Base-by-base conservation (phyloP, 37 sponge, comb jelly and placozoan genomes). In the Eunapius fragilis region DNA sequence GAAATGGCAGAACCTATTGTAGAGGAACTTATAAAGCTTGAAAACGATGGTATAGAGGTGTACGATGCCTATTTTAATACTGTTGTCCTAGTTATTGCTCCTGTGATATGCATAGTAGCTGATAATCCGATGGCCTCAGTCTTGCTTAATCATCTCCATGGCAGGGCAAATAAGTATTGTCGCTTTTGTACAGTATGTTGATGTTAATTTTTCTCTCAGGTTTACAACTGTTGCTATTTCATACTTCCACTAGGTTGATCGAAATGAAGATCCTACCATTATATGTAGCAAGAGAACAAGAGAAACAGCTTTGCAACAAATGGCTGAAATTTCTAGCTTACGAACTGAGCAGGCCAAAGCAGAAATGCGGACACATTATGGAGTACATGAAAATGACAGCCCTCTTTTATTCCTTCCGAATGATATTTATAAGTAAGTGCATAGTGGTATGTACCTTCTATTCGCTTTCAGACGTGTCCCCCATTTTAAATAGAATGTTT, bases 81-180 rank as follows among this genome's bases (percentile, higher is more conserved):
- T 68, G 35, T 31, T 0, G 85, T 84, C 9, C 37, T 84, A 0
- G 34, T 75, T 17, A 38, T 84, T 3, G 85, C 85, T 32, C 85
- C 85, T 2, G 79, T 84, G 6, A 31, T 84, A 6, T 71, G 71
- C n/a, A 14, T 28, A 0, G 27, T 84, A 36, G 41, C 76, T 32
- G 85, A 84, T 36, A 84, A 84, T 26, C 77, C n/a, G n/a, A n/a
- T n/a, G n/a, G n/a, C n/a, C 19, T 75, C 85, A 30, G 85, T 75
- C 69, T 13, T 84, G 0, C 67, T 76, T 13, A 70, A 34, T 37
- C 85, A 84, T 28, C 77, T 75, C 5, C 83, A 2, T 71, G 83
- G 83, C 72, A 70, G 22, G 82, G 37, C 0, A 34, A 32, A 4
- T 32, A 5, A 32, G 24, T 4, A 31, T 31, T 11, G 10, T 12